Percentiles rank a stretch among this genome's conserved stretches.
Evolutionary conservation across 2,113 vertebrate species (phyloP).

Genomic region (Eublepharis macularius): DNA sequence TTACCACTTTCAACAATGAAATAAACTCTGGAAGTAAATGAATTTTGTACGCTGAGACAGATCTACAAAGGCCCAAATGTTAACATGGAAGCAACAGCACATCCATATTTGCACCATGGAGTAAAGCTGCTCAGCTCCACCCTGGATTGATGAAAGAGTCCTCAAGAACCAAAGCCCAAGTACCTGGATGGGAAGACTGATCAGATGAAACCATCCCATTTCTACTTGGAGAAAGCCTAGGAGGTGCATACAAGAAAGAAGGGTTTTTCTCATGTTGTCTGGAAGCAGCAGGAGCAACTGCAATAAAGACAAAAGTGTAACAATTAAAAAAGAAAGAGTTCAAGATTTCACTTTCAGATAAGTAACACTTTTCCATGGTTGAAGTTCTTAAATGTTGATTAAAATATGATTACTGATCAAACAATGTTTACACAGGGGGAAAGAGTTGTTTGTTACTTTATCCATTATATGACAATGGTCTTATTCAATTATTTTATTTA

Average conservation of each 20-base stretch:
- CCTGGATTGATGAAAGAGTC: not conserved
- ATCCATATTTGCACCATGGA: not conserved
- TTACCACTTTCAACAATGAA: not conserved
- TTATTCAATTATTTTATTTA: not conserved
- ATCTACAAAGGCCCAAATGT: not conserved
- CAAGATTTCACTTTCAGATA: not conserved
- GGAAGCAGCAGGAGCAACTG: constrained; percentile 39
- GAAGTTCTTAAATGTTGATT: not conserved
- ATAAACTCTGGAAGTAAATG: not conserved
- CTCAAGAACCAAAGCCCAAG: not conserved
- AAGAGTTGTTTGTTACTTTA: not conserved
- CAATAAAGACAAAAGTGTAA: constrained; percentile 29
- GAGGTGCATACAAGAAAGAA: constrained; percentile 37
- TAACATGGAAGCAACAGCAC: not conserved
- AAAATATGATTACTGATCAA: not conserved
- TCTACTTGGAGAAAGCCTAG: constrained; percentile 35
- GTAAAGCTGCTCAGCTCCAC: not conserved
- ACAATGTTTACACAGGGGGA: not conserved
- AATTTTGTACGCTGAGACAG: not conserved
- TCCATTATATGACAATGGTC: not conserved
- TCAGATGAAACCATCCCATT: constrained; percentile 41
- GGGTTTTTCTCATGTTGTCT: constrained; percentile 43
- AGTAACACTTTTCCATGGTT: not conserved
- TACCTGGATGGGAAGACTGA: constrained; percentile 58
- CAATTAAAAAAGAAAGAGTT: not conserved